Percentiles rank a stretch among this genome's conserved stretches.
phyloP scores from a whole-genome alignment of 2,888 invertebrate genomes.

The Thera obeliscata region DNA sequence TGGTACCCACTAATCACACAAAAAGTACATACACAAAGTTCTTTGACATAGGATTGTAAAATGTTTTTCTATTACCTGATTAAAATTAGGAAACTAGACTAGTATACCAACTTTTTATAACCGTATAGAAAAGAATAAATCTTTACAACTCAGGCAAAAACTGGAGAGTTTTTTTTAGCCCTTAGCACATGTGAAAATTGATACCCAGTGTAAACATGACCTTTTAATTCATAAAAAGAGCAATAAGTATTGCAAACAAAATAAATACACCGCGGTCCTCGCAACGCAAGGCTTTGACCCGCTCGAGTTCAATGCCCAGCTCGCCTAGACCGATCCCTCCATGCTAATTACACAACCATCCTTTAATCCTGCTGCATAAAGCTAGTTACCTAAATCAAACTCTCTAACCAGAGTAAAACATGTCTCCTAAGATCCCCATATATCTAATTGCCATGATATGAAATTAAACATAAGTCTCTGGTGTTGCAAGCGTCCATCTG shows the following conservation, averaged over 20 bases:
- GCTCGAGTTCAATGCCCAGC: constrained; percentile 61
- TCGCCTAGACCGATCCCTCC: constrained; percentile 54
- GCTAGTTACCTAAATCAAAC: constrained; percentile 22
- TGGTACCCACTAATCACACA: too few species aligned
- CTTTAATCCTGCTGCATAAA: constrained; percentile 20
- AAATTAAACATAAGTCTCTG: too few species aligned
- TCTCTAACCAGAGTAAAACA: constrained; percentile 8
- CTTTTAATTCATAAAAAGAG: constrained; percentile 13
- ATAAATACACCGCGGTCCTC: constrained; percentile 45
- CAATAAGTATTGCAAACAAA: constrained; percentile 27
- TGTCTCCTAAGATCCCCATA: background rate
- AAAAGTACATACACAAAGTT: too few species aligned
- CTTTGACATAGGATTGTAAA: too few species aligned
- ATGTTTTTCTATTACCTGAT: too few species aligned
- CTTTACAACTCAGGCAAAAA: too few species aligned
- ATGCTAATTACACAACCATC: constrained; percentile 53
- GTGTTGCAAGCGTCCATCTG: background rate
- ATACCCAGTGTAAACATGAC: constrained; percentile 12
- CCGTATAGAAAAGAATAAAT: too few species aligned
- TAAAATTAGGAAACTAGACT: too few species aligned
- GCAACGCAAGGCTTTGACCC: constrained; percentile 71
- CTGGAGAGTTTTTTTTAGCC: too few species aligned
- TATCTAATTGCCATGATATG: too few species aligned
- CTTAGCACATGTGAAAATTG: too few species aligned
- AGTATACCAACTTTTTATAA: too few species aligned